phyloP scores from a whole-genome alignment of 2,113 vertebrate species.

The Diadophis punctatus region DNA sequence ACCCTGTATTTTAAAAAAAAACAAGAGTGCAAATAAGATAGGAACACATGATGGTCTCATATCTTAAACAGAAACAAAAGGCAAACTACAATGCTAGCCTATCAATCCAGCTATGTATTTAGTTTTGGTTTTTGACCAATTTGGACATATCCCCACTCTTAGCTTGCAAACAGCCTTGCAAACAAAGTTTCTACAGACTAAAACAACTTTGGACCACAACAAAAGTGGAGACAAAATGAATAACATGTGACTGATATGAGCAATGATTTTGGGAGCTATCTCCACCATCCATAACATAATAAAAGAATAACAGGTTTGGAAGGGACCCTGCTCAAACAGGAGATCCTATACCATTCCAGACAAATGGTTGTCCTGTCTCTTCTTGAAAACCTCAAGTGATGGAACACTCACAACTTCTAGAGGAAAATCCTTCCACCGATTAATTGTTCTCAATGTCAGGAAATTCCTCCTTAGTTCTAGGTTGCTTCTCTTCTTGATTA shows the following conservation, averaged over 20 bases:
- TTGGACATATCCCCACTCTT: background rate
- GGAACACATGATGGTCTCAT: conserved; percentile 47
- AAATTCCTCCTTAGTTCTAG: background rate
- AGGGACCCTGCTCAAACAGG: background rate
- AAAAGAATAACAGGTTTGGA: background rate
- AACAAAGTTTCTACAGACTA: background rate
- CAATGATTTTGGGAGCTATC: background rate
- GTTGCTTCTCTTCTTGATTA: background rate
- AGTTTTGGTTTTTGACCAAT: background rate
- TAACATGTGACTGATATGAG: background rate
- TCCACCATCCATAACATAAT: background rate
- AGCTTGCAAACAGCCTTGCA: no score
- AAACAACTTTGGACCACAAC: background rate
- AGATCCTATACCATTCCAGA: background rate
- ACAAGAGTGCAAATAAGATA: conserved; percentile 50
- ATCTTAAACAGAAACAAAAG: conserved; percentile 45
- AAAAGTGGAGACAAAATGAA: background rate
- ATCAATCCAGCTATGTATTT: background rate
- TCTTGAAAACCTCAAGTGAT: background rate
- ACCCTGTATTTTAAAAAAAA: conserved; percentile 43
- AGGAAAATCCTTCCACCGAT: background rate
- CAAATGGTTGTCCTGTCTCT: no score
- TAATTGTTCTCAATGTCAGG: background rate
- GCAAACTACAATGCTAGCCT: background rate
- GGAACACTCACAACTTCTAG: background rate